Conservation (phyloP, 2,888 invertebrate genomes). For the Drosophila kuntzei region DNA sequence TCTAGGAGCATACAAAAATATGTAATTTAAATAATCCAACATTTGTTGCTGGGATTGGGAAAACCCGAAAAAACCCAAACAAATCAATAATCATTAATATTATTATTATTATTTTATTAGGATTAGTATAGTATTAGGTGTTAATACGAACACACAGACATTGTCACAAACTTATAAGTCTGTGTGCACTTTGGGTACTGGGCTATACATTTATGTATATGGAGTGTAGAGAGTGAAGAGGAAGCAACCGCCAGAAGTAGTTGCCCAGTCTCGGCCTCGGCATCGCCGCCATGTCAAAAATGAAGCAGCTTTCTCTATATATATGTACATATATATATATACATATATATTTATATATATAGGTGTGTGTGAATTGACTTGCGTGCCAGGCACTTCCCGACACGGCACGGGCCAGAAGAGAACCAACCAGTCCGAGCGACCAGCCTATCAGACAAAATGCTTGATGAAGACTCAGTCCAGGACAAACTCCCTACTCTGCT, state of each 20-base stretch:
- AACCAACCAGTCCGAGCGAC: conserved; percentile 61
- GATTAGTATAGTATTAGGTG: no score
- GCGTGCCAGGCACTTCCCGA: conserved; percentile 80
- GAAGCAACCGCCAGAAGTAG: conserved; percentile 71
- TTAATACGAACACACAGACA: not conserved
- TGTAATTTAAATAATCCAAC: no score
- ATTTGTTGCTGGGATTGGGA: no score
- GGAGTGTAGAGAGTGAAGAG: conserved; percentile 1
- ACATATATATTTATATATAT: conserved; percentile 19
- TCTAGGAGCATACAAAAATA: no score
- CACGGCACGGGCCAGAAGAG: conserved; percentile 55
- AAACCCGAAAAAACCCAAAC: no score
- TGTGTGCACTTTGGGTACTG: not conserved
- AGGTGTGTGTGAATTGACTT: conserved; percentile 50
- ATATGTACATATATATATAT: conserved; percentile 8
- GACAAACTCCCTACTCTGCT: not conserved
- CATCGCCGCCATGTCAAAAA: conserved; percentile 70
- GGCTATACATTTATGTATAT: conserved; percentile 18
- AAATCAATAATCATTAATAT: no score
- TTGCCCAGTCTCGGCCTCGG: conserved; percentile 70
- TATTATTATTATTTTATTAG: no score
- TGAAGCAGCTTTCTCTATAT: conserved; percentile 29
- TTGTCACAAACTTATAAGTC: not conserved
- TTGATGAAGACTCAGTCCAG: conserved; percentile 43
- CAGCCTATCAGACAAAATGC: conserved; percentile 68